Percentiles rank a stretch among this genome's conserved stretches.
These are phyloP conservation scores for Caenorhabditis inopinata DNA, from an alignment of 1,140 invertebrate species.

Conservation along the genomic window DNA sequence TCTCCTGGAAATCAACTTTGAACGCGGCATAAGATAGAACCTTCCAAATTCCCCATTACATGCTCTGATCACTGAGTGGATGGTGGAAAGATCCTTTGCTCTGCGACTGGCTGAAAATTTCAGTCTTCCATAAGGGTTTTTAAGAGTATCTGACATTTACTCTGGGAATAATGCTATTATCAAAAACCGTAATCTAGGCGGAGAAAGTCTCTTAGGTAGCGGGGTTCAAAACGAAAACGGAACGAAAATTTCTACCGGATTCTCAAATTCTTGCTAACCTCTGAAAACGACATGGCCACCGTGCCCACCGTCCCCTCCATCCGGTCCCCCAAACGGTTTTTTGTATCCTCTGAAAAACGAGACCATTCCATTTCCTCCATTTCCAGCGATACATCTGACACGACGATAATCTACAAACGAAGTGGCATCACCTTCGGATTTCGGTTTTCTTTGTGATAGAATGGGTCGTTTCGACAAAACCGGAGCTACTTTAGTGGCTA, in stretches of 20 bases:
- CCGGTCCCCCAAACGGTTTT: slow-evolving; percentile 86
- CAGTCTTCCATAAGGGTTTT: not conserved
- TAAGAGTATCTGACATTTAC: no score
- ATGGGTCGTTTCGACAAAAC: not conserved
- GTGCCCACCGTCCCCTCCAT: slow-evolving; percentile 92
- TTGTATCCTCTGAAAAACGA: slow-evolving; percentile 77
- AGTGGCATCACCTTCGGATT: slow-evolving; percentile 45
- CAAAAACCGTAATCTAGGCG: no score
- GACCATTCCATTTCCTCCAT: slow-evolving; percentile 86
- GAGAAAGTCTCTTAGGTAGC: no score
- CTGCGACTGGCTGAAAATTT: slow-evolving; percentile 56
- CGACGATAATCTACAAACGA: slow-evolving; percentile 69
- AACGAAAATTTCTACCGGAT: no score
- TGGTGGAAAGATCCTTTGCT: slow-evolving; percentile 44
- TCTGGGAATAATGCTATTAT: no score
- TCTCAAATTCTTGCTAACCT: slow-evolving; percentile 69
- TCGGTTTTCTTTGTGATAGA: slow-evolving; percentile 12
- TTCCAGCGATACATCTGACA: slow-evolving; percentile 75
- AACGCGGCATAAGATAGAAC: no score
- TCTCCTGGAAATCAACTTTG: no score
- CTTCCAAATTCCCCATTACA: slow-evolving; percentile 43
- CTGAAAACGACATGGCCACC: slow-evolving; percentile 91
- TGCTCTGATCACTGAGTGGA: slow-evolving; percentile 12
- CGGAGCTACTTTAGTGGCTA: not conserved
- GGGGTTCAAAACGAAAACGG: no score